Percentiles rank a stretch among this genome's conserved stretches.
Evolutionary conservation across 1,140 invertebrate genomes (phyloP).

Genomic region (Drosophila sp.): DNA sequence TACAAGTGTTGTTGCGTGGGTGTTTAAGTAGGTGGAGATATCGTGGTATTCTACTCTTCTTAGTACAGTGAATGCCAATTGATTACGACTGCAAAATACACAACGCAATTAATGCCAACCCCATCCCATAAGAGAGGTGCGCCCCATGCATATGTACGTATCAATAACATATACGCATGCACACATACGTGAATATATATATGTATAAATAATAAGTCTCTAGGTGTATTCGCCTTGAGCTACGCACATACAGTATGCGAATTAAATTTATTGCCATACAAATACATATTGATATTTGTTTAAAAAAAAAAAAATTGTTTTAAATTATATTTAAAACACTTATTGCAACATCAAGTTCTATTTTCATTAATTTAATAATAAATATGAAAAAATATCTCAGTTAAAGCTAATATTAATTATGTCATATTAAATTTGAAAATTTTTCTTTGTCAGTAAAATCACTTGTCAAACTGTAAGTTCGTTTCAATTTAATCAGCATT

Average conservation of each 20-base stretch:
- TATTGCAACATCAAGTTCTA: too few relatives aligned
- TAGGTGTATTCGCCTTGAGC: slow-evolving; percentile 24
- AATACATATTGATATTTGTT: too few relatives aligned
- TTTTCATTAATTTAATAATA: too few relatives aligned
- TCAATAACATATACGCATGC: slow-evolving; percentile 1
- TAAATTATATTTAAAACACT: too few relatives aligned
- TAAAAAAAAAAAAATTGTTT: too few relatives aligned
- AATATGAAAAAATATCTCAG: too few relatives aligned
- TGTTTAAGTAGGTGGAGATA: slow-evolving; percentile 67
- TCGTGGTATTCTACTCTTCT: slow-evolving; percentile 8
- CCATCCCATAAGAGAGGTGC: slow-evolving; percentile 21
- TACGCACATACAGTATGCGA: too few relatives aligned
- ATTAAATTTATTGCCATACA: too few relatives aligned
- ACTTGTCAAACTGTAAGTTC: neutral
- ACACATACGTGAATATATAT: slow-evolving; percentile 1
- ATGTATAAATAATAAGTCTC: neutral
- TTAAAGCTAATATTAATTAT: too few relatives aligned
- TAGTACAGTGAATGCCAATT: slow-evolving; percentile 4
- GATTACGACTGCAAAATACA: slow-evolving; percentile 54
- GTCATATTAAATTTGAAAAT: too few relatives aligned
- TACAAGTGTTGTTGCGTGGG: slow-evolving; percentile 39
- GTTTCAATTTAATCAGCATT: slow-evolving; percentile 60
- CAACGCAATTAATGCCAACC: slow-evolving; percentile 53
- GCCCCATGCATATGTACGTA: slow-evolving; percentile 23
- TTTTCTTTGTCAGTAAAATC: neutral